Percentiles rank a stretch among this genome's conserved stretches.
These are phyloP conservation scores for Selenia dentaria DNA, from an alignment of 2,888 invertebrate genomes.

Conservation along the genomic window DNA sequence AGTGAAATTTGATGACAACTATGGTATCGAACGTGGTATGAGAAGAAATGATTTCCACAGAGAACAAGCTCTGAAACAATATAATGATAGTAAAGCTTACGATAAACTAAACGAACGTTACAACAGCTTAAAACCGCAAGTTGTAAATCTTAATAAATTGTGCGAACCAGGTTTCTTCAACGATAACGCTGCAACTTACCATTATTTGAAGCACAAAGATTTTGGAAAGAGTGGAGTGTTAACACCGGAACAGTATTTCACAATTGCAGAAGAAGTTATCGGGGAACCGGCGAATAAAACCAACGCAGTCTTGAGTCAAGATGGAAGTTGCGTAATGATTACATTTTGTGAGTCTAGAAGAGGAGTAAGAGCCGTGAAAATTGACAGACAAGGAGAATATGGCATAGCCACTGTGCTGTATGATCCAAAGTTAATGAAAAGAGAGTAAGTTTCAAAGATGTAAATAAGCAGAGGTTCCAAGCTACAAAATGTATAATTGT, in stretches of 20 bases:
- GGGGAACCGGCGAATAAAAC: background rate
- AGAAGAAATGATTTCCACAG: background rate
- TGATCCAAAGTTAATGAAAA: background rate
- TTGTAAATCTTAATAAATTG: background rate
- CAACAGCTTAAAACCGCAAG: background rate
- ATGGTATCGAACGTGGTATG: background rate
- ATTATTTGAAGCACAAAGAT: background rate
- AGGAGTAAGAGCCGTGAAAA: background rate
- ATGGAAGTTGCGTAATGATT: background rate
- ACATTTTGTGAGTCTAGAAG: background rate
- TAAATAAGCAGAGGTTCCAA: no score
- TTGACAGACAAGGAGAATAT: background rate
- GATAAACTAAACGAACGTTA: background rate
- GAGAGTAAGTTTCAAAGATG: background rate
- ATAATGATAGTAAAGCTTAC: background rate
- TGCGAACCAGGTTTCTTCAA: background rate
- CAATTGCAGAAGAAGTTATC: background rate
- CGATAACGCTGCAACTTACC: background rate
- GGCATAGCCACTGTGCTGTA: background rate
- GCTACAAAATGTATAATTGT: no score
- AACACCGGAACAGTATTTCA: background rate
- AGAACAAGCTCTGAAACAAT: background rate
- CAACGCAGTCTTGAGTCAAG: background rate
- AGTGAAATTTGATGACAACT: background rate
- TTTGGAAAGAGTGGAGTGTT: background rate